Evolutionary conservation across 1,140 invertebrate species (phyloP), one percentile per base, ranked within the genome.

Genomic region (Palaemon carinicauda): DNA sequence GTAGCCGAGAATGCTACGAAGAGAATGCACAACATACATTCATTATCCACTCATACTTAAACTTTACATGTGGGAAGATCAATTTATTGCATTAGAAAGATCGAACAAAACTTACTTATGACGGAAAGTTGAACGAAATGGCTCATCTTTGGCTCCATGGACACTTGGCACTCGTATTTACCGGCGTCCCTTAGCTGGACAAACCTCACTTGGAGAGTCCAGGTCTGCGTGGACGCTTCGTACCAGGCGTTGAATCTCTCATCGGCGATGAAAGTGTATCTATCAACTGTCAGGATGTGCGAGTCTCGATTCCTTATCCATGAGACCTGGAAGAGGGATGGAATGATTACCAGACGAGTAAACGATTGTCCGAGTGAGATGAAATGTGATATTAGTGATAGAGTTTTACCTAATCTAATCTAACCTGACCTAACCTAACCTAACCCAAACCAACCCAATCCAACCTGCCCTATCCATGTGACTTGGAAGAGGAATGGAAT

Each of bases 101-200:
- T 15, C 0, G 1, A 74, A 74, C n/a, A 33, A 74, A 0, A 88
- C 88, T 84, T 52, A 88, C 88, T 87, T 53, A 88, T 79, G 9
- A 88, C 88, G 15, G 24, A 87, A 27, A 88, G 88, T 7, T 85
- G 53, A 10, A 88, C 82, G 53, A 83, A 83, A 60, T 82, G 88
- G 75, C 88, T 86, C 82, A 88, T 88, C 60, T 88, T 88, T 17
- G 78, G 96, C 91, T 96, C 96, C 86, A 96, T 97, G 92, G 96
- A 96, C 90, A 98, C 95, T 94, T 98, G 96, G 91, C 97, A 98
- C 93, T 98, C 97, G 92, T 98, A 98, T 90, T 96, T 93, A 51
- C 97, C 97, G 82, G 95, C 96, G 92, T 98, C 97, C 82, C 95
- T 93, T 73, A 95, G 93, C 91, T 96, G 95, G 24, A 95, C 95